Percentiles rank a stretch among this genome's conserved stretches.
phyloP scores from a whole-genome alignment of 2,888 invertebrate genomes.

The Norana najaformis region DNA sequence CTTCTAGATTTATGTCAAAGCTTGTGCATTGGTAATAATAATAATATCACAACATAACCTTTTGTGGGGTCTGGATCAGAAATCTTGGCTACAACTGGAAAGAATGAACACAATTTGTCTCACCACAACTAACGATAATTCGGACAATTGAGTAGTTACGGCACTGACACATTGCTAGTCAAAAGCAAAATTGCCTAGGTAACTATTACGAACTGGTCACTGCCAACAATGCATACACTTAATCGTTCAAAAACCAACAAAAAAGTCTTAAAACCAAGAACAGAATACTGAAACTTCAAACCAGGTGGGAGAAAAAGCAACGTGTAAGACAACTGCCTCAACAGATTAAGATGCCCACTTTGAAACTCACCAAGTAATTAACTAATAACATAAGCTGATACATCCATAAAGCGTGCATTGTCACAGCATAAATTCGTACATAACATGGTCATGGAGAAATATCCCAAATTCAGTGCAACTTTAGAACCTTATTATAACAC shows the following conservation, averaged over 20 bases:
- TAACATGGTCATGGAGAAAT: neutral
- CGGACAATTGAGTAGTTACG: neutral
- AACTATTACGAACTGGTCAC: neutral
- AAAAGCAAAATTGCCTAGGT: neutral
- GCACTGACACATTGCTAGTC: neutral
- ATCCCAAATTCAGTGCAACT: neutral
- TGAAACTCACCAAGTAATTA: neutral
- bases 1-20: too few relatives aligned
- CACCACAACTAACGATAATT: neutral
- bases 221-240: neutral
- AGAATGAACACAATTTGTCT: neutral
- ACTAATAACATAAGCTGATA: neutral
- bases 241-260: neutral
- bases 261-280: neutral
- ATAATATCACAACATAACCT: neutral
- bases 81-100: neutral
- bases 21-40: too few relatives aligned
- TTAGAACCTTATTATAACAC: too few relatives aligned
- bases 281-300: neutral
- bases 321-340: neutral
- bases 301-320: neutral
- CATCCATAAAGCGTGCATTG: neutral
- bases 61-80: neutral
- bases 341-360: neutral
- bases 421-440: neutral